These are phyloP conservation scores for Microplitis deprimator DNA, from an alignment of 2,888 invertebrate genomes.

Conservation along the genomic window DNA sequence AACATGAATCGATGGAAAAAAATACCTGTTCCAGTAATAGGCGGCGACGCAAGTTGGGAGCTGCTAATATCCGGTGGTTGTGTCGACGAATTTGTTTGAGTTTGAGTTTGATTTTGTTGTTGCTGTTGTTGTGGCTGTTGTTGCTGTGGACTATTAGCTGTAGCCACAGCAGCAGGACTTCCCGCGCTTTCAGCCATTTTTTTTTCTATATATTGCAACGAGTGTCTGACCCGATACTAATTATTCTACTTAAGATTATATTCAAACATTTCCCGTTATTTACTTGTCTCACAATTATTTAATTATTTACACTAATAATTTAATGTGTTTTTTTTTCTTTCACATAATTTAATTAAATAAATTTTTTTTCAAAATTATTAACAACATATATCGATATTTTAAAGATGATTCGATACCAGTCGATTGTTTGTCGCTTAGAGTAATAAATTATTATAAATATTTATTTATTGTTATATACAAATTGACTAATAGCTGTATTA, in stretches of 20 bases:
- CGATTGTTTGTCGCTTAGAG: conserved; percentile 27
- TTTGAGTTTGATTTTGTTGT: conserved; percentile 41
- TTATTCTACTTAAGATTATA: conserved; percentile 25
- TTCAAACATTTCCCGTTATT: conserved; percentile 9
- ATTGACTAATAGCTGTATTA: conserved; percentile 35
- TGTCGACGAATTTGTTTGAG: conserved; percentile 47
- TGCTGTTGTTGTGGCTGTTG: conserved; percentile 56
- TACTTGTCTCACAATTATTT: neutral
- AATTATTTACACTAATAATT: neutral
- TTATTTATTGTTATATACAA: conserved; percentile 30
- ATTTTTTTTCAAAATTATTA: conserved; percentile 8
- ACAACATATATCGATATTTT: conserved; percentile 15
- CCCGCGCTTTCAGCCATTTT: conserved; percentile 68
- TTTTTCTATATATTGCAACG: conserved; percentile 29
- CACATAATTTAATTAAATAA: neutral
- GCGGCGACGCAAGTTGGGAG: conserved; percentile 68
- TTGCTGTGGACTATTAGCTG: conserved; percentile 65
- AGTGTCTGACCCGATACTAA: conserved; percentile 25
- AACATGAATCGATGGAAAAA: neutral
- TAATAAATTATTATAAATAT: conserved; percentile 9
- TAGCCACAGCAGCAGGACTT: conserved; percentile 62
- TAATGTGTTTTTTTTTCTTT: neutral
- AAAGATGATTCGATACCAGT: conserved; percentile 25
- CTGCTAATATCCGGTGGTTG: conserved; percentile 70
- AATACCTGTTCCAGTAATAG: conserved; percentile 70